These are phyloP conservation scores for Ectemnius cavifrons DNA, from an alignment of 2,888 invertebrate species.

Conservation along the genomic window DNA sequence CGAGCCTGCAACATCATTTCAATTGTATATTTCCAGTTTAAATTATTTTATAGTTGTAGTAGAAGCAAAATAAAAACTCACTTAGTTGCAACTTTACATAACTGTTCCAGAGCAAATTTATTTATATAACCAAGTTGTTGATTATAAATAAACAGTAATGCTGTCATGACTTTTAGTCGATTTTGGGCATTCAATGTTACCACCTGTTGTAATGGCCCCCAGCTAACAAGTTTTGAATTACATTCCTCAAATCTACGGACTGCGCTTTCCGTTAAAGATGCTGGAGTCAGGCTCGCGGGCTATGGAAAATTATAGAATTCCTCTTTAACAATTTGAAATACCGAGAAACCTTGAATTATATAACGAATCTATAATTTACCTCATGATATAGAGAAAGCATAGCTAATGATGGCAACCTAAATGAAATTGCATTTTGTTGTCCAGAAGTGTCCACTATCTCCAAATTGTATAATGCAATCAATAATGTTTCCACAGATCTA, in stretches of 20 bases:
- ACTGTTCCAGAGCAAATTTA: slow-evolving; percentile 87
- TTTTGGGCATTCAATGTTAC: slow-evolving; percentile 95
- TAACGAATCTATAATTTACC: slow-evolving; percentile 75
- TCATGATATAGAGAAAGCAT: slow-evolving; percentile 97
- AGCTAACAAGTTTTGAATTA: slow-evolving; percentile 91
- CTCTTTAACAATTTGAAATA: background rate
- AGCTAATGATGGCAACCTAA: slow-evolving; percentile 93
- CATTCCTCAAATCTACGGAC: slow-evolving; percentile 93
- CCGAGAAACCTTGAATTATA: background rate
- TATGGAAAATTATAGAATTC: slow-evolving; percentile 67
- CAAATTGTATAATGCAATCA: slow-evolving; percentile 89
- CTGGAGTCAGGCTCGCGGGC: slow-evolving; percentile 87
- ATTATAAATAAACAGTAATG: slow-evolving; percentile 93
- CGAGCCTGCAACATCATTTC: slow-evolving; percentile 80
- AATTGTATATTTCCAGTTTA: slow-evolving; percentile 14
- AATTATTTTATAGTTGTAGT: slow-evolving; percentile 6
- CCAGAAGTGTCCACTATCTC: slow-evolving; percentile 93
- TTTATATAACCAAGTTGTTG: slow-evolving; percentile 89
- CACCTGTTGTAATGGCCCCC: slow-evolving; percentile 94
- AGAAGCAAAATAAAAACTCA: slow-evolving; percentile 71
- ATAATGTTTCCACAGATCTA: slow-evolving; percentile 79
- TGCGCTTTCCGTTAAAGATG: slow-evolving; percentile 91
- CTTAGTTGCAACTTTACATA: slow-evolving; percentile 90
- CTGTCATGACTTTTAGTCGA: slow-evolving; percentile 92
- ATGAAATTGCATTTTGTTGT: slow-evolving; percentile 90